Evolutionary conservation across 2,113 vertebrate species (phyloP).

Genomic region (Craseonycteris thonglongyai): DNA sequence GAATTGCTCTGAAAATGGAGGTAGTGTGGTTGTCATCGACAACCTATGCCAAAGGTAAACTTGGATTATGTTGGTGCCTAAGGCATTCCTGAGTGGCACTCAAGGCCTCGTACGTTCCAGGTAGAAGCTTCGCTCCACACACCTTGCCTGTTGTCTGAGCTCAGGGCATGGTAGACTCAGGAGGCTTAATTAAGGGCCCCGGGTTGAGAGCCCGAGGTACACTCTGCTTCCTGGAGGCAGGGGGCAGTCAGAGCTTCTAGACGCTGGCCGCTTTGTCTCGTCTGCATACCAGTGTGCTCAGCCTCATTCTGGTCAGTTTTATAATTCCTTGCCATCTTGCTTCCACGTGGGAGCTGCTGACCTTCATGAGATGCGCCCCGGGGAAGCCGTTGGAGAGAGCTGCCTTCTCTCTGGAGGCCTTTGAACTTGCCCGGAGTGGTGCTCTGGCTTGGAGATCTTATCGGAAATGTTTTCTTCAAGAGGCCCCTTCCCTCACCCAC

Average conservation of each 20-base stretch:
- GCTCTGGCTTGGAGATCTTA: constrained; percentile 23
- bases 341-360: neutral
- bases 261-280: neutral
- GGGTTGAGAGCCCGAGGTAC: neutral
- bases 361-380: neutral
- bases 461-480: neutral
- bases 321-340: neutral
- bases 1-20: neutral
- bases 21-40: neutral
- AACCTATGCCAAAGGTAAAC: neutral
- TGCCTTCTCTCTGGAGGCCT: neutral
- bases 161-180: neutral
- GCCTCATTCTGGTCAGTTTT: constrained; percentile 24
- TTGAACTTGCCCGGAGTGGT: neutral
- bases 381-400: neutral
- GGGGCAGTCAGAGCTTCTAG: neutral
- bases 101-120: neutral
- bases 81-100: neutral
- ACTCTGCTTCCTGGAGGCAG: neutral
- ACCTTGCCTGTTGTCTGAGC: neutral
- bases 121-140: neutral
- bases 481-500: neutral
- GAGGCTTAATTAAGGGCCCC: neutral
- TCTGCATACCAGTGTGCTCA: neutral
- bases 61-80: neutral